These are phyloP conservation scores for roundworm (Caenorhabditis elegans) DNA, from an alignment of 1,140 invertebrate species.

Conservation along the genomic window WBcel235 BX284606.5:3391001-3391500, in stretches of 20 bases:
- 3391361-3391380: too few relatives aligned
- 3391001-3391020: not conserved
- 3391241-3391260: not conserved
- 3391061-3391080: conserved; percentile 20
- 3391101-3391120: not conserved
- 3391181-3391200: not conserved
- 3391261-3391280: not conserved
- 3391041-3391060: conserved; percentile 25
- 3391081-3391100: not conserved
- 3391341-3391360: too few relatives aligned
- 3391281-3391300: too few relatives aligned
- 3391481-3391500: too few relatives aligned
- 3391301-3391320: too few relatives aligned
- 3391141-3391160: not conserved
- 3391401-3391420: too few relatives aligned
- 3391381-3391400: too few relatives aligned
- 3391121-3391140: not conserved
- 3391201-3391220: not conserved
- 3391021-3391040: conserved; percentile 19
- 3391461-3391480: too few relatives aligned
- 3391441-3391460: too few relatives aligned
- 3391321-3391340: too few relatives aligned
- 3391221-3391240: not conserved
- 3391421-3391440: too few relatives aligned
- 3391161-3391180: not conserved